Conservation (phyloP, 2,888 invertebrate genomes). For the Lomographa bimaculata region DNA sequence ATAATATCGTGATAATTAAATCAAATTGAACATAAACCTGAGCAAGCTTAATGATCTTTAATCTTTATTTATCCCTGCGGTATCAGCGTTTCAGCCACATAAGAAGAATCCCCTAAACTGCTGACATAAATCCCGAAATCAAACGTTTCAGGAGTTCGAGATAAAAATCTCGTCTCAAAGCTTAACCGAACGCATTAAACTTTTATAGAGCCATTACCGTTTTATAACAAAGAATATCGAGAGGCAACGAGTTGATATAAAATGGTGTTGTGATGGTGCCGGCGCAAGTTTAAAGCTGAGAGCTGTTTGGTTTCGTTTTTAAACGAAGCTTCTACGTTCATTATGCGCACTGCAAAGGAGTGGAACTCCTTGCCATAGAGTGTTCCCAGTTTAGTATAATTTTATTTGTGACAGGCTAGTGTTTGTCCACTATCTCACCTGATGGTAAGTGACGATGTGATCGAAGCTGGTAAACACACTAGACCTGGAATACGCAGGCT, state of each 20-base stretch:
- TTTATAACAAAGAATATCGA: slow-evolving; percentile 63
- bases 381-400: too few relatives aligned
- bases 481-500: too few relatives aligned
- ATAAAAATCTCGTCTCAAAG: slow-evolving; percentile 36
- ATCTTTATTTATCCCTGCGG: slow-evolving; percentile 16
- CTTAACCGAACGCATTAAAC: slow-evolving; percentile 48
- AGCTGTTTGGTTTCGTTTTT: slow-evolving; percentile 17
- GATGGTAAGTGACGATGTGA: too few relatives aligned
- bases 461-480: too few relatives aligned
- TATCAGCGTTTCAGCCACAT: slow-evolving; percentile 26
- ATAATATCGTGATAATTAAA: too few relatives aligned
- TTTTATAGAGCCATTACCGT: slow-evolving; percentile 57
- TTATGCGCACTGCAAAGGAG: too few relatives aligned
- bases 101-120: slow-evolving; percentile 30
- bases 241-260: slow-evolving; percentile 43
- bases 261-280: slow-evolving; percentile 34
- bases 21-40: too few relatives aligned
- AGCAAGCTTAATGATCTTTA: too few relatives aligned
- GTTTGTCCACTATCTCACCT: too few relatives aligned
- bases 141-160: slow-evolving; percentile 32
- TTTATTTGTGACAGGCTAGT: too few relatives aligned
- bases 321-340: too few relatives aligned
- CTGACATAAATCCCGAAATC: slow-evolving; percentile 33
- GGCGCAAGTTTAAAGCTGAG: slow-evolving; percentile 22
- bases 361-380: too few relatives aligned